A percentile compares a stretch with the other conserved stretches of the same genome.
These are phyloP conservation scores for Macrobrachium rosenbergii DNA, from an alignment of 1,140 invertebrate species.

Conservation along the genomic window DNA sequence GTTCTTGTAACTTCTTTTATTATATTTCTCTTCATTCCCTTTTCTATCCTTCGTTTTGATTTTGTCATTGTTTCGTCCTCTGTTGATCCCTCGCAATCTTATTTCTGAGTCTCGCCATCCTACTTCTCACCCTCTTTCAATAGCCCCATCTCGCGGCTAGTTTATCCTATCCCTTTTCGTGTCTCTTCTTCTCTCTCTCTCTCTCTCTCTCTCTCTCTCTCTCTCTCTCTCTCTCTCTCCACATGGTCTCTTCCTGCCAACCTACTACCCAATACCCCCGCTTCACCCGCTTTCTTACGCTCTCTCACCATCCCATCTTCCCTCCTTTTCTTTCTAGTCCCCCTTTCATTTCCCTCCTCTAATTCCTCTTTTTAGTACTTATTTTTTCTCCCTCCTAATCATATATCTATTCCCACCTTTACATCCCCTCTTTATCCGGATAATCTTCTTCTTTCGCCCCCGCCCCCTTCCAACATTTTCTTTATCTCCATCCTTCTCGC, in stretches of 20 bases:
- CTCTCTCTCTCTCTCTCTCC: background rate
- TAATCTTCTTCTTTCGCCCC: too few species aligned
- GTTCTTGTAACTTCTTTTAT: background rate
- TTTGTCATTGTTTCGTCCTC: background rate
- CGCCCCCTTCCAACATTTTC: too few species aligned
- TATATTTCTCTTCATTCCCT: slow-evolving; percentile 2
- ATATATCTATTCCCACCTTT: background rate
- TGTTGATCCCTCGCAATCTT: background rate
- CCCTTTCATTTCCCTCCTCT: background rate
- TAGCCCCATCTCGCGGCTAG: background rate
- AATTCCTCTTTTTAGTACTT: background rate
- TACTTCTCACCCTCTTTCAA: slow-evolving; percentile 1
- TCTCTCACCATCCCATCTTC: too few species aligned
- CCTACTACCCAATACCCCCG: background rate
- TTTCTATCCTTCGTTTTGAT: background rate
- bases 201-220: background rate
- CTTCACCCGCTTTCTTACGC: background rate
- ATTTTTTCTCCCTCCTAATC: background rate
- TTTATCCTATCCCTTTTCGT: background rate
- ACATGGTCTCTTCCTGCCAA: background rate
- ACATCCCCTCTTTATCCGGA: background rate
- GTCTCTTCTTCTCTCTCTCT: background rate
- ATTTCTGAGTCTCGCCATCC: background rate
- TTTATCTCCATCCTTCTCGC: too few species aligned
- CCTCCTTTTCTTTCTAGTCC: background rate